Evolutionary conservation across 1,140 invertebrate genomes (phyloP), one percentile per base, ranked within the genome.

Genomic region (Bradynema listronoti): DNA sequence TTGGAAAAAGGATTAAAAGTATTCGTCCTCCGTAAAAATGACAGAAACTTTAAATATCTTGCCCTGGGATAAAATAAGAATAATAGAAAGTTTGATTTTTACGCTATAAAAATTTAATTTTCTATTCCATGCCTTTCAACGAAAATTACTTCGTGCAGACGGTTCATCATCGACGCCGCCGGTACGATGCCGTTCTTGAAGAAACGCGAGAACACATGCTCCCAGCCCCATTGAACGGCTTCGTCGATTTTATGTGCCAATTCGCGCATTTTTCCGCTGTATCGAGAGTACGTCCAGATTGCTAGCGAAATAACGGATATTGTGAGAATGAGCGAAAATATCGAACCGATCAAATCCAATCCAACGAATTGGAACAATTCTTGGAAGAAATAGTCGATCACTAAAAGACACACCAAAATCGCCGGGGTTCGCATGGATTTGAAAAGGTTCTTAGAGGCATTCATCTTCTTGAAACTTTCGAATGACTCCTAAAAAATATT

Each of bases 401-500:
- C 63, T 56, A 78, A 61, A 14, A 78, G 41, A 22, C 52, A 39
- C 56, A 77, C 68, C 2, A 77, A 56, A 25, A 78, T 72, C 4
- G 76, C 77, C 25, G 74, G 74, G 1, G 74, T 77, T 43, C 74
- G 61, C 77, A 78, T 77, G 3, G 74, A 78, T 56, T 78, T 78
- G 71, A 77, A 77, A 25, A 77, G 46, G 51, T 77, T 77, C 57
- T 77, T 77, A 39, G 75, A 59, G 52, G 69, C 74, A 46, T 77
- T 77, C 1, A 61, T 53, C 24, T 65, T 66, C n/a, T 69, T 39
- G 42, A 69, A 77, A 24, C 42, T 55, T 47, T 77, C 73, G 57
- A 56, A 78, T 22, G 57, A 42, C 32, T 77, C 72, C 73, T 76
- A 30, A 57, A 76, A 61, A 3, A 4, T 43, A 41, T 22, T 24